Evolutionary conservation across 2,113 vertebrate genomes (phyloP), one percentile per base, ranked within the genome.

Genomic region (Mohoua ochrocephala): DNA sequence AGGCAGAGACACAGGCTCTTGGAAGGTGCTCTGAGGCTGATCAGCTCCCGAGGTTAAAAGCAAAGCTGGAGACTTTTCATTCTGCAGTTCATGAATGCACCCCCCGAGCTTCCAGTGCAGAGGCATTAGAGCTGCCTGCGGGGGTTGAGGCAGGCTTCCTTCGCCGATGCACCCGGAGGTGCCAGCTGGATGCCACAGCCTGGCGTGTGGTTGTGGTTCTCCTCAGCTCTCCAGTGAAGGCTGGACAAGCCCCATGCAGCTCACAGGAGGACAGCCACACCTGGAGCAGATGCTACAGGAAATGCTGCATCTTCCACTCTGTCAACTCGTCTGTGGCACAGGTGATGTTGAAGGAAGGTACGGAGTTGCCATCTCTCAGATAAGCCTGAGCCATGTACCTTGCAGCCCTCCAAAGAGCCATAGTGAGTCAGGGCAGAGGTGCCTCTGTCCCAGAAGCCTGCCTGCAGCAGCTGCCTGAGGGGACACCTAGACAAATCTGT

Each of bases 151-250:
- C 24, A 57, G 61, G 30, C 18, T 84, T 28, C 53, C 28, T 59
- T 65, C 0, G 0, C 30, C 0, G 0, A 11, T 7, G 4, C 1
- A 4, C 11, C 6, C 4, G n/a, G 50, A 61, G 64, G 22, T 56
- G 6, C 41, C 4, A 4, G 22, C 73, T 37, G 8, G 6, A 37
- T 64, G 53, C 37, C 31, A 26, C 45, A 41, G 60, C 41, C 68
- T 35, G 20, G 4, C 2, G 0, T 4, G 4, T 15, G 37, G 7
- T 7, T 59, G 26, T 22, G 39, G 24, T 50, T 70, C 39, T 65
- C 11, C 75, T 15, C 1, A 2, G 31, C 26, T 60, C 37, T 50
- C 47, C 54, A 53, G 37, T 30, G 60, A 85, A 67, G 52, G 22
- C n/a, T 7, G 8, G 41, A 35, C 20, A 59, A 79, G n/a, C n/a